Evolutionary conservation across 1,140 invertebrate genomes (phyloP), one percentile per base, ranked within the genome.

Genomic region (Stratiolaelaps scimitus): DNA sequence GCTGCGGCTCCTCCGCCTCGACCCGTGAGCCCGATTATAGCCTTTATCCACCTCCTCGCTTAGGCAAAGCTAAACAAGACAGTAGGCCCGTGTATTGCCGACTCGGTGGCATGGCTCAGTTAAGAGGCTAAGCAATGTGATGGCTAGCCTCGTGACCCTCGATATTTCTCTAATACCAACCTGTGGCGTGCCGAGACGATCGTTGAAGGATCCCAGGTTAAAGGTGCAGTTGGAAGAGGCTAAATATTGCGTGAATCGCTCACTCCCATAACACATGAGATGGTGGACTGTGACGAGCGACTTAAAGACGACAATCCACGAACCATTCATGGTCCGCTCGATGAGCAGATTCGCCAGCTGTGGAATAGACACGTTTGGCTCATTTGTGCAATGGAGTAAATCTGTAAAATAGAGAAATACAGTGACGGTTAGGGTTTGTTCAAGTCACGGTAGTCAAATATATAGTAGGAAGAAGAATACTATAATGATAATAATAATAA

Each of bases 161-260:
- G 44, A 68, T 67, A 48, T 46, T 47, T 64, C 43, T 48, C 20
- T 26, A 43, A 53, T 73, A 76, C 75, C 80, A 82, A 93, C 90
- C 89, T 88, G 91, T 88, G 67, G 89, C 84, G 75, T 60, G 53
- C 87, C 88, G 79, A 71, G 76, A 73, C 97, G 98, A 78, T 98
- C 95, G 74, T 95, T 80, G 78, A 97, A 98, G 82, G 86, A 91
- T 76, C 86, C 88, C 73, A 98, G 83, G 80, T 97, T 93, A 82
- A 99, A 97, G 72, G 90, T 92, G 76, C 92, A 95, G 81, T 98
- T 98, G 80, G 91, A 97, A 69, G 94, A 98, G 65, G 95, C 95
- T 76, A 99, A 81, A 80, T 96, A 99, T 81, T 99, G 95, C 75
- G 92, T 97, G 78, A 99, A 98, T 76, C 95, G 85, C 92, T 98